Base-by-base conservation (phyloP, 2,113 vertebrate species). In the Benitochromis conjunctus region DNA sequence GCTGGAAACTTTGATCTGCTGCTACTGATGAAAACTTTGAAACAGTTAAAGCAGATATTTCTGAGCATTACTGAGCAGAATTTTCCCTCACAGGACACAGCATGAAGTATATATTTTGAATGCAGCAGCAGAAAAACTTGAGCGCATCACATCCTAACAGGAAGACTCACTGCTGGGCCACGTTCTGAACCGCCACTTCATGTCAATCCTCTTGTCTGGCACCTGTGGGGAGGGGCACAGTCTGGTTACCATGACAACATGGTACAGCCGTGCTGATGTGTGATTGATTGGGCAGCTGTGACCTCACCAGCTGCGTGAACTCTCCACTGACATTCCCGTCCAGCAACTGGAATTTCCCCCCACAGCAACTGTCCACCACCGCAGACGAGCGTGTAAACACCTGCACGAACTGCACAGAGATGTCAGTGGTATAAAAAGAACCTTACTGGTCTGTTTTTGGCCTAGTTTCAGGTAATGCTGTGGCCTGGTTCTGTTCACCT, bases 101-200 rank as follows among this genome's bases (percentile, higher is more conserved):
- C 29, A 46, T 83, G 24, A 76, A 58, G 3, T 56, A 16, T 18
- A 48, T 16, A 57, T 78, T 16, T 62, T 80, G 24, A n/a, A n/a
- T n/a, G 58, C 58, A 34, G 16, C 55, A n/a, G 36, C 3, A 57
- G 9, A 18, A 11, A 18, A 7, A 46, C 29, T 16, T 9, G 5
- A 86, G 18, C 9, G 3, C 46, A 58, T 21, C 31, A 4, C 19
- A 48, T 41, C 14, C 12, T 14, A 6, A 34, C 14, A 48, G 51
- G 14, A n/a, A 36, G 41, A 79, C 96, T 93, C 95, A 98, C 98
- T 97, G 51, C 96, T 95, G 79, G 98, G 98, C 98, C 98, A 99
- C 16, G 97, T 97, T 90, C 97, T 98, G 95, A 97, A 99, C 94
- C 97, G 96, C 98, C 98, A 99, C 80, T 97, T 98, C 98, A 99